Conservation (phyloP, 37 sponge, comb jelly and placozoan genomes). For the Halisarca cf. caerulea region DNA sequence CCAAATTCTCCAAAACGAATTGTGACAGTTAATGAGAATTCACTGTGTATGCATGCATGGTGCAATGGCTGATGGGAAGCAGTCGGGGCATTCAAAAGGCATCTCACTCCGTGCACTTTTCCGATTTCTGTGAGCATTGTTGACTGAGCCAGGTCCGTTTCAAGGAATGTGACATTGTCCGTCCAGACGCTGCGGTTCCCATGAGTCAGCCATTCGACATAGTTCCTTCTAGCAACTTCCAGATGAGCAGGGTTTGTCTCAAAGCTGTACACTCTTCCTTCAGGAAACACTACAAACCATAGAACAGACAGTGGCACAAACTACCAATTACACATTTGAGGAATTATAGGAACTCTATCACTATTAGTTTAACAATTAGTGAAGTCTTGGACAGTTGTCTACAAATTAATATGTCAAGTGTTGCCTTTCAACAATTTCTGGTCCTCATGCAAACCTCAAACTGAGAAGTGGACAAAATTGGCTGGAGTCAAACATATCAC, state of each 20-base stretch:
- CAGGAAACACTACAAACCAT: conserved; percentile 40
- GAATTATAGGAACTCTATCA: too few relatives aligned
- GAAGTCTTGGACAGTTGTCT: too few relatives aligned
- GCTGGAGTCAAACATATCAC: too few relatives aligned
- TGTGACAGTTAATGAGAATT: too few relatives aligned
- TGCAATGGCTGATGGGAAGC: neutral
- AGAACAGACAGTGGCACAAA: neutral
- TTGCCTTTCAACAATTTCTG: too few relatives aligned
- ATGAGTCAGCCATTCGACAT: conserved; percentile 30
- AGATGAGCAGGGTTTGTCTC: conserved; percentile 44
- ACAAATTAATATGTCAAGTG: too few relatives aligned
- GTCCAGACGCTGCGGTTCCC: conserved; percentile 4
- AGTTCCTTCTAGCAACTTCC: conserved; percentile 39
- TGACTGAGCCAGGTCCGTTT: neutral
- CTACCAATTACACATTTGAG: neutral
- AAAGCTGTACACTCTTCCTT: conserved; percentile 65
- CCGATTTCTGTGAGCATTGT: conserved; percentile 12
- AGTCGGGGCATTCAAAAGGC: neutral
- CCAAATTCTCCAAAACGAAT: too few relatives aligned
- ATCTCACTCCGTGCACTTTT: conserved; percentile 58
- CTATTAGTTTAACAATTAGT: too few relatives aligned
- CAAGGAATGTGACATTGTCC: conserved; percentile 52
- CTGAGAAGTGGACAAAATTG: too few relatives aligned
- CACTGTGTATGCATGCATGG: too few relatives aligned
- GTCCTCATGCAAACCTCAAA: too few relatives aligned